These are phyloP conservation scores for Taurulus bubalis DNA, from an alignment of 2,113 vertebrate genomes.

Conservation along the genomic window DNA sequence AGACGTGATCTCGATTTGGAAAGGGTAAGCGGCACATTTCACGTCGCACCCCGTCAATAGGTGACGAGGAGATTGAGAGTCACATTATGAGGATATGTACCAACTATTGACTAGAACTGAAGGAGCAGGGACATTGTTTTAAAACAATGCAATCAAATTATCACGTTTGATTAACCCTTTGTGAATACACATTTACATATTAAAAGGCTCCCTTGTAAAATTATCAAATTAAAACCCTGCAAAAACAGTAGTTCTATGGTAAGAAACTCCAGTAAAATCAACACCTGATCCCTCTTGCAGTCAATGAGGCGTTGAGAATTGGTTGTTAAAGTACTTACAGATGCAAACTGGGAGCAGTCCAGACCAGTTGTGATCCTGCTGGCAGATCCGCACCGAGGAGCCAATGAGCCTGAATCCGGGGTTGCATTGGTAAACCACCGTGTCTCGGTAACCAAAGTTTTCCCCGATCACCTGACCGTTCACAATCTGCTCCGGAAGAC, in stretches of 20 bases:
- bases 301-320: neutral
- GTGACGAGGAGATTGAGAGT: slow-evolving; percentile 43
- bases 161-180: neutral
- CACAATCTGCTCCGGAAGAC: slow-evolving; percentile 92
- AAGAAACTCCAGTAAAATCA: neutral
- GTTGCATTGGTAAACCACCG: slow-evolving; percentile 97
- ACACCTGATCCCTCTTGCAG: neutral
- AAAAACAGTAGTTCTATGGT: neutral
- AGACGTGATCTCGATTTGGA: slow-evolving; percentile 27
- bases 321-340: slow-evolving; percentile 87
- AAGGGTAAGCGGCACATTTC: slow-evolving; percentile 36
- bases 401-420: slow-evolving; percentile 95
- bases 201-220: neutral
- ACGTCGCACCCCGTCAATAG: slow-evolving; percentile 37
- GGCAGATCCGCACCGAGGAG: slow-evolving; percentile 95
- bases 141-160: slow-evolving; percentile 12
- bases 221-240: neutral
- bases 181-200: neutral
- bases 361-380: slow-evolving; percentile 97
- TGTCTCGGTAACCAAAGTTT: slow-evolving; percentile 97
- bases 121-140: too few species aligned
- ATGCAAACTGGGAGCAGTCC: slow-evolving; percentile 95
- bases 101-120: neutral
- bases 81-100: slow-evolving; percentile 28
- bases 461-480: slow-evolving; percentile 98